Evolutionary conservation across 2,797 vertebrate genomes (phyloP), one percentile per base, ranked within the genome.

Genomic region (Sebastes itinus): DNA sequence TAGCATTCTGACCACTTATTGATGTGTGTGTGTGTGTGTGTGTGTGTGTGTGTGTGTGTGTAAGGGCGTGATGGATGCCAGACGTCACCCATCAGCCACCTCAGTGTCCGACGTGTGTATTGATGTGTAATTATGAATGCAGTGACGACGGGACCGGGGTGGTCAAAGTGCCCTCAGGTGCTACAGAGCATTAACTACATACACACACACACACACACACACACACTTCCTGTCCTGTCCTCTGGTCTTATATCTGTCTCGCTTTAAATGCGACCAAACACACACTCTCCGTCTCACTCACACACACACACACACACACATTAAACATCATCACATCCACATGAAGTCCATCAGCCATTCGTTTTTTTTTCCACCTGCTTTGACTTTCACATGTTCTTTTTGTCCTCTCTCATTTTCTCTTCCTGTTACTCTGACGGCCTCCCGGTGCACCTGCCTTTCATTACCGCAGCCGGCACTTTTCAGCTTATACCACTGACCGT

Each of bases 1-100:
- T 97, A 97, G 96, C 97, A 98, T 97, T 96, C 95, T 95, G 96
- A 92, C 94, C 93, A 90, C 92, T 95, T 97, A 97, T 97, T 96
- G 97, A 97, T 2, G 25, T 14, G 18, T n/a, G 38, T 5, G 12
- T 59, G 66, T 62, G 66, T 95, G 96, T 92, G 95, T 92, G 95
- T 74, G 72, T 38, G 46, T 2, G 38, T n/a, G 52, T 35, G 61
- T 2, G 20, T 49, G 64, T 74, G 78, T 64, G 58, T 68, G 30
- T 65, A 93, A 88, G 67, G 93, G 82, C 60, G 94, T 97, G 97
- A 98, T 96, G 96, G 96, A 97, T 97, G 95, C 95, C 93, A 93
- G 92, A 89, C 82, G 80, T 95, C 84, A 92, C 33, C 28, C 62
- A 79, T 16, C 93, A 95, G 95, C 96, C 96, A 94, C 95, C 95